phyloP scores from a whole-genome alignment of 2,113 vertebrate species.

The Laterallus jamaicensis region DNA sequence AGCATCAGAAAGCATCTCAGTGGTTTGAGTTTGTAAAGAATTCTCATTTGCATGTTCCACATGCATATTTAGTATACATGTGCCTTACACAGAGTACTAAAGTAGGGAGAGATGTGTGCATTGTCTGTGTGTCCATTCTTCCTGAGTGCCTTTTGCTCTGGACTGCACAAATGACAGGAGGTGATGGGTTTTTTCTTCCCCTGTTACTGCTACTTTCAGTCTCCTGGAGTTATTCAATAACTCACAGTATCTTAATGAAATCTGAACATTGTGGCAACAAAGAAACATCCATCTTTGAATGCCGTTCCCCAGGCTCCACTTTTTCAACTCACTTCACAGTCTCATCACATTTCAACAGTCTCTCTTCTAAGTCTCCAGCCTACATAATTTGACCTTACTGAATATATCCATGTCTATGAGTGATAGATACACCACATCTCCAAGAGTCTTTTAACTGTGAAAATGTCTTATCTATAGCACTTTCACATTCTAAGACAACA shows the following conservation, averaged over 20 bases:
- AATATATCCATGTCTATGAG: neutral
- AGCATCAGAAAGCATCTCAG: neutral
- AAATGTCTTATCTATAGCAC: neutral
- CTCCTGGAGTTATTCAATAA: neutral
- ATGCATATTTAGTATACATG: neutral
- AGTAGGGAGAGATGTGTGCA: neutral
- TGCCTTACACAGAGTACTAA: neutral
- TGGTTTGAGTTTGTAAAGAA: neutral
- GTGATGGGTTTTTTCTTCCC: no score
- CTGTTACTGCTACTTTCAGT: neutral
- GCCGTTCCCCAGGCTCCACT: neutral
- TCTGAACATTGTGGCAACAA: neutral
- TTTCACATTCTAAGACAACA: neutral
- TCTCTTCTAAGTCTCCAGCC: neutral
- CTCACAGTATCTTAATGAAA: neutral
- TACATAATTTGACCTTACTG: neutral
- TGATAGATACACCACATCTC: neutral
- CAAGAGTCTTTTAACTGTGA: neutral
- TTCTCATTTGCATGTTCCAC: neutral
- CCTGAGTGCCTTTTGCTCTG: neutral
- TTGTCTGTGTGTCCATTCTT: neutral
- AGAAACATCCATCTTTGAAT: neutral
- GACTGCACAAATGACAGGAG: rapidly evolving
- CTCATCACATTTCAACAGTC: neutral
- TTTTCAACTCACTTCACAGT: neutral